A percentile compares a stretch with the other conserved stretches of the same genome.
phyloP scores from a whole-genome alignment of 2,797 vertebrate genomes.

The Stomatorhinus walkeri region DNA sequence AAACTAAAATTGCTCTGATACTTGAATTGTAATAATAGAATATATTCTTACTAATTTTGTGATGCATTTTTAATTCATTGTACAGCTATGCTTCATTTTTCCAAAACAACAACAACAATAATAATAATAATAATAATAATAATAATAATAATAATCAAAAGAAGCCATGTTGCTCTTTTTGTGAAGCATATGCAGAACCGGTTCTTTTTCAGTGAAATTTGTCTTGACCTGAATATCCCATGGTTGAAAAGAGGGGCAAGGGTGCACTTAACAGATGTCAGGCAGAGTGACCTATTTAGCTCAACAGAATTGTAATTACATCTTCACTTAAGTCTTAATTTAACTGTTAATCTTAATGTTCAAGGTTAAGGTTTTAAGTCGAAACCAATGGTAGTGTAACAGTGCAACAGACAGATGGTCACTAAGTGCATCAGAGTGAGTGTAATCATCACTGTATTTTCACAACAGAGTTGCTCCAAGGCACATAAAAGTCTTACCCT shows the following conservation, averaged over 20 bases:
- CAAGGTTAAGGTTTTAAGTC: background rate
- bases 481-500: background rate
- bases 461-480: background rate
- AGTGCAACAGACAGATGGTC: background rate
- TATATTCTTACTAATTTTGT: background rate
- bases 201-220: background rate
- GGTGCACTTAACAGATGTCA: background rate
- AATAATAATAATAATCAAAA: background rate
- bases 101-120: background rate
- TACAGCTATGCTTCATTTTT: background rate
- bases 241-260: background rate
- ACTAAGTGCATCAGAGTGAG: background rate
- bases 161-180: background rate
- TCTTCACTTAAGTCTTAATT: background rate
- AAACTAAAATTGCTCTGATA: background rate
- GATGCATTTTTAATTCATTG: background rate
- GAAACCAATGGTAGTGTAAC: background rate
- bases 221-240: background rate
- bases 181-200: background rate
- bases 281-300: background rate
- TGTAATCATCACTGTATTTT: background rate
- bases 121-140: background rate
- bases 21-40: background rate
- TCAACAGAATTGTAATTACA: background rate
- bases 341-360: background rate